phyloP scores from a whole-genome alignment of 2,113 vertebrate genomes.

The Tupaia tana region DNA sequence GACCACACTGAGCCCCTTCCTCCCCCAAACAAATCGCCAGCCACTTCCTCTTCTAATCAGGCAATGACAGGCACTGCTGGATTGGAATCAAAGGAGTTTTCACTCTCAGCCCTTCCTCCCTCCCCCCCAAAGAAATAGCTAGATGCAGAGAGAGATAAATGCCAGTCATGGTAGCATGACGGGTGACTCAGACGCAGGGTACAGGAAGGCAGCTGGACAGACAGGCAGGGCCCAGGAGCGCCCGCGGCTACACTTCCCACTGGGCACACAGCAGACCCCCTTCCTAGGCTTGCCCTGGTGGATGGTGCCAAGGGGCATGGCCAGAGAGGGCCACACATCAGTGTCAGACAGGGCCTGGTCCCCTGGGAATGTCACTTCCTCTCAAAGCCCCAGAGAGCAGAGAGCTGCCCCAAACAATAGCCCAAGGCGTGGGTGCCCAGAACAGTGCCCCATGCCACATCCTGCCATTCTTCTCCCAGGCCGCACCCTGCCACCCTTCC shows the following conservation, averaged over 20 bases:
- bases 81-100: conserved; percentile 63
- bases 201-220: conserved; percentile 52
- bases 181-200: conserved; percentile 61
- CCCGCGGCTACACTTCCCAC: not conserved
- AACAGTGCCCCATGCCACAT: conserved; percentile 83
- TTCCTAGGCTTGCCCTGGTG: not conserved
- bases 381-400: conserved; percentile 48
- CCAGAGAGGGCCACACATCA: not conserved
- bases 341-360: not conserved
- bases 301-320: not conserved
- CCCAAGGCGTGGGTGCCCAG: conserved; percentile 79
- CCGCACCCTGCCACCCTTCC: conserved; percentile 88
- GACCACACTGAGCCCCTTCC: not conserved
- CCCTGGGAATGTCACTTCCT: not conserved
- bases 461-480: conserved; percentile 87
- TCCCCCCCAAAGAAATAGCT: not conserved
- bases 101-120: conserved; percentile 49
- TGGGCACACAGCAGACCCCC: not conserved
- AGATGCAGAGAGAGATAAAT: conserved; percentile 70
- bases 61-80: not conserved
- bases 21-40: conserved; percentile 47
- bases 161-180: conserved; percentile 50
- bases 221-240: conserved; percentile 9
- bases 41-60: conserved; percentile 69
- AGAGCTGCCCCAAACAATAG: conserved; percentile 74